phyloP scores from a whole-genome alignment of 2,113 vertebrate species.

The Muntiacus muntjak region DNA sequence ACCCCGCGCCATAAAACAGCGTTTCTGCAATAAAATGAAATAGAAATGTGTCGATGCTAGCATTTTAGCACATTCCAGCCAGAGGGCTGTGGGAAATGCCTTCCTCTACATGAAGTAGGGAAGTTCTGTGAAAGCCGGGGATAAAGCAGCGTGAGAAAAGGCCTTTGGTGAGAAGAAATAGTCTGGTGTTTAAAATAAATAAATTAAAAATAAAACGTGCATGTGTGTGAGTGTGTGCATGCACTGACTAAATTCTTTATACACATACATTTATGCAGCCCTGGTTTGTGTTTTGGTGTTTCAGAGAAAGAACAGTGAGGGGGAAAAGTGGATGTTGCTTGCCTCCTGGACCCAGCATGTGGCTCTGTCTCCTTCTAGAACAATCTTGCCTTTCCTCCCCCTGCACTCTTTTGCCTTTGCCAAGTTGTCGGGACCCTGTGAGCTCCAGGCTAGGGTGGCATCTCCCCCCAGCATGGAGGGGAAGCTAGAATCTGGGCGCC shows the following conservation, averaged over 20 bases:
- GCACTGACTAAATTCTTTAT: neutral
- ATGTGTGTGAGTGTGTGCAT: fast-evolving
- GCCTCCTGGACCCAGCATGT: neutral
- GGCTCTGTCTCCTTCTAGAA: neutral
- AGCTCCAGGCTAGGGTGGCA: fast-evolving
- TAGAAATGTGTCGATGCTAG: neutral
- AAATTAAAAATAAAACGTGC: neutral
- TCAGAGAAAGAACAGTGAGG: neutral
- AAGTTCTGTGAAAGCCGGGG: neutral
- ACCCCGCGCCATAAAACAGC: neutral
- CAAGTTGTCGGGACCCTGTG: neutral
- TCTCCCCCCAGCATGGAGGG: neutral
- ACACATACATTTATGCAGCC: fast-evolving
- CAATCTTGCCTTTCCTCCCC: neutral
- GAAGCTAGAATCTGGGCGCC: neutral
- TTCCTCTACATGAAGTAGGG: neutral
- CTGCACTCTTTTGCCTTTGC: neutral
- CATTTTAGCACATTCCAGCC: slow-evolving; percentile 31
- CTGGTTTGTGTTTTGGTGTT: neutral
- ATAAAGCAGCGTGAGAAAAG: neutral
- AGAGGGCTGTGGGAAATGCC: neutral
- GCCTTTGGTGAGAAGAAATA: neutral
- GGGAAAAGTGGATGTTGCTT: neutral
- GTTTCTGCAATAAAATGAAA: neutral
- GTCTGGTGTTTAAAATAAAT: neutral